Evolutionary conservation across 2,113 vertebrate genomes (phyloP).

Genomic region (Xyrauchen texanus): DNA sequence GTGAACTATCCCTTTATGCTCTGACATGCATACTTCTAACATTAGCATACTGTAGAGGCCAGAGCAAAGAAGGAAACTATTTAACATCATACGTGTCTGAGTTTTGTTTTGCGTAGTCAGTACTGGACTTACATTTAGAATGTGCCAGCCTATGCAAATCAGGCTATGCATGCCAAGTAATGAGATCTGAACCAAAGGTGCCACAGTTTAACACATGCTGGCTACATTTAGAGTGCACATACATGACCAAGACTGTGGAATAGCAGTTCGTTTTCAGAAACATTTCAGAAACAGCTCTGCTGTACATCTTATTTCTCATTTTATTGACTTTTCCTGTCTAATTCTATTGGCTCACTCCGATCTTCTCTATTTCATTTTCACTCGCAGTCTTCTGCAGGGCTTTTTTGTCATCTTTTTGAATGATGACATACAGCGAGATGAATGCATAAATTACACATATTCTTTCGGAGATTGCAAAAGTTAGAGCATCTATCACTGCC

Average conservation of each 20-base stretch:
- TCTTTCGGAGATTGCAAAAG: constrained; percentile 21
- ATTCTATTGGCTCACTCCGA: not conserved
- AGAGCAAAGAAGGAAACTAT: no score
- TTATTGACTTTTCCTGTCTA: constrained; percentile 7
- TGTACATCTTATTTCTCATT: constrained; percentile 1
- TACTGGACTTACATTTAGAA: constrained; percentile 1
- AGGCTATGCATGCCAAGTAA: not conserved
- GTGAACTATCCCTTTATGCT: no score
- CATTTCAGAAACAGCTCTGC: constrained; percentile 4
- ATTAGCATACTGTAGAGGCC: no score
- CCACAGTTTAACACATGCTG: not conserved
- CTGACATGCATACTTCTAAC: no score
- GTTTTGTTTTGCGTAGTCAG: not conserved
- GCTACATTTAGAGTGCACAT: not conserved
- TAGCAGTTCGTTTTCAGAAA: not conserved
- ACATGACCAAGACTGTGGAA: not conserved
- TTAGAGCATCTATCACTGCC: constrained; percentile 18
- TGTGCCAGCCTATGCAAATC: constrained; percentile 31
- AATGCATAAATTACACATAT: constrained; percentile 32
- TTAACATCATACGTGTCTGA: not conserved
- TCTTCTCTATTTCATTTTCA: constrained; percentile 11
- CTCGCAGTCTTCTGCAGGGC: not conserved
- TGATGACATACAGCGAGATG: constrained; percentile 24
- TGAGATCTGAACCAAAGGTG: not conserved
- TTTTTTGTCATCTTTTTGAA: constrained; percentile 37